These are phyloP conservation scores for Hyperopisus bebe DNA, from an alignment of 2,113 vertebrate genomes.

Conservation along the genomic window DNA sequence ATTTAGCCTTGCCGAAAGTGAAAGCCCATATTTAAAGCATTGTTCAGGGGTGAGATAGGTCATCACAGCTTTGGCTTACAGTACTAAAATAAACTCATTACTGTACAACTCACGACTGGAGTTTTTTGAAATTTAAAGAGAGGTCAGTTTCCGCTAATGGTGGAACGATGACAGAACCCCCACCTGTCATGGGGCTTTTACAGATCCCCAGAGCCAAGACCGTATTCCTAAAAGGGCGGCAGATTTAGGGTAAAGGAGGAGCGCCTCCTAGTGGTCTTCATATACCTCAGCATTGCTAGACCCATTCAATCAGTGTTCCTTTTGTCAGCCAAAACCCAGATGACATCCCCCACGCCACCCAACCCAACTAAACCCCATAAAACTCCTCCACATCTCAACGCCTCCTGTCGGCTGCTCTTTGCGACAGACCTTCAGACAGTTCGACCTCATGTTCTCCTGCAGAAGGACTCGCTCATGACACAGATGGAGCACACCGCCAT, in stretches of 20 bases:
- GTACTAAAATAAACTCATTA: not conserved
- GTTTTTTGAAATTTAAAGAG: not conserved
- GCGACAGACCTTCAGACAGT: not conserved
- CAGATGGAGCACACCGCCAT: not conserved
- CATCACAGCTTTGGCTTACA: not conserved
- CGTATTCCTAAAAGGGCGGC: not conserved
- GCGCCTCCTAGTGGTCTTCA: not conserved
- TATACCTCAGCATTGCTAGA: not conserved
- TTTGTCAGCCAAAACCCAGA: not conserved
- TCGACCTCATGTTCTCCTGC: not conserved
- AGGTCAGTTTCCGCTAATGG: not conserved
- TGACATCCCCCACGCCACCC: not conserved
- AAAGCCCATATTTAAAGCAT: not conserved
- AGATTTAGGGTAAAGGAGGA: not conserved
- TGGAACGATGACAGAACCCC: not conserved
- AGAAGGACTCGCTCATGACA: not conserved
- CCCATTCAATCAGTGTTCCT: not conserved
- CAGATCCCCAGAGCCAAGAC: not conserved
- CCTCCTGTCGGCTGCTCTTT: not conserved
- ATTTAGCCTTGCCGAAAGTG: not conserved
- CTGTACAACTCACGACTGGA: not conserved
- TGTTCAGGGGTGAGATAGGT: not conserved
- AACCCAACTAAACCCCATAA: not conserved
- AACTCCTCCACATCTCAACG: not conserved
- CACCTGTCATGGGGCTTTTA: not conserved